These are phyloP conservation scores for Meiosimyza platycephala DNA, from an alignment of 2,888 invertebrate genomes.

Conservation along the genomic window DNA sequence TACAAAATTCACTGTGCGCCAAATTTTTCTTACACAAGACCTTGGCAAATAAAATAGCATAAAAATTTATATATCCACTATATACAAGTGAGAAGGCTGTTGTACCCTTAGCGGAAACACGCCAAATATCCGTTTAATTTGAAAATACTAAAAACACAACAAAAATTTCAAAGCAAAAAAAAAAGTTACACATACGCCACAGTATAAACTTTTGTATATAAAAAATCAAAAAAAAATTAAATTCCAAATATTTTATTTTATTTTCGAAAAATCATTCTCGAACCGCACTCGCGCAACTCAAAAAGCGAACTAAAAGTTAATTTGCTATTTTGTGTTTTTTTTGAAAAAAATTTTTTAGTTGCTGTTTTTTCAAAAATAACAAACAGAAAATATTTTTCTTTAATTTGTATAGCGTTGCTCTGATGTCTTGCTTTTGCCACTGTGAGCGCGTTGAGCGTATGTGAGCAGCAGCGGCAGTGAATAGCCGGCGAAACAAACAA, in stretches of 20 bases:
- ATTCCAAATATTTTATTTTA: not conserved
- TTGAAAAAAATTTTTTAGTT: not conserved
- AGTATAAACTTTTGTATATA: not conserved
- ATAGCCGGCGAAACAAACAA: constrained; percentile 1
- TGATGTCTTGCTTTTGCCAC: constrained; percentile 6
- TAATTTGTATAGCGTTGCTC: constrained; percentile 23
- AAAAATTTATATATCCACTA: not conserved
- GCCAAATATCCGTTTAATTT: not conserved
- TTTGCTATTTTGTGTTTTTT: constrained; percentile 51
- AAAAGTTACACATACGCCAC: not conserved
- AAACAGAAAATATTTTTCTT: constrained; percentile 10
- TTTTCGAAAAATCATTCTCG: constrained; percentile 35
- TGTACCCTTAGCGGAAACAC: constrained; percentile 11
- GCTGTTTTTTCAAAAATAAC: constrained; percentile 12
- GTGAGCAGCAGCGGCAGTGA: not conserved
- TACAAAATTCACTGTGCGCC: too few species aligned
- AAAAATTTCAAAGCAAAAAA: not conserved
- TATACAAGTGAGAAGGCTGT: not conserved
- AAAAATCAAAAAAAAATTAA: too few species aligned
- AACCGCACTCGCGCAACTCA: constrained; percentile 60
- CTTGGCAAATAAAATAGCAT: not conserved
- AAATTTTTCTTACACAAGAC: not conserved
- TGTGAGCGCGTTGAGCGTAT: not conserved
- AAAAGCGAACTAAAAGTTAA: constrained; percentile 60
- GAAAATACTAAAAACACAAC: too few species aligned